Base-by-base conservation (phyloP, 2,888 invertebrate species). In the Petrolisthes cinctipes region DNA sequence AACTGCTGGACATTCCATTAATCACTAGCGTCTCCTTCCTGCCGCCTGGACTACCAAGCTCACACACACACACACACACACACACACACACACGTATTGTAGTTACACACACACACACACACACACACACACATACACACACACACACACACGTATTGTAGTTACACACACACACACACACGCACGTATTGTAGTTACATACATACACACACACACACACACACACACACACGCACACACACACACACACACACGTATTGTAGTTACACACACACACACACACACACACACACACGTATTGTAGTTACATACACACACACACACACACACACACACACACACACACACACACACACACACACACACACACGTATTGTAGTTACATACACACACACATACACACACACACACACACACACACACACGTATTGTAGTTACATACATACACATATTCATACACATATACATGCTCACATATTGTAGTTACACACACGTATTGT, bases 1-100 rank as follows among this genome's bases (percentile, higher is more conserved):
- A 82, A 73, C 78, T 79, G 83, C 83, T 84, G 87, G 87, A 87
- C 87, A 80, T 80, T 83, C 82, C 87, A 87, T 87, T 87, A 87
- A 87, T 87, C 87, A 87, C 87, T 17, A 9, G 73, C 79, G 80
- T 83, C 87, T 87, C 83, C 83, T 87, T 83, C 87, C 83, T 83
- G 83, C 83, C 73, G 83, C 87, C 87, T 83, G 83, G 81, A 87
- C 87, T 88, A 82, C 88, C 82, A 73, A 37, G 53, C 84, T 17
- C 79, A 68, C 82, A 76, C 75, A 86, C 66, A 82, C 86, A 86
- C 86, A 86, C 68, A 86, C 81, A 73, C 81, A 85, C 85, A 85
- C 81, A 85, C 71, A 85, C 73, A 80, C 80, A 53, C 68, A 54
- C 83, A 23, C 76, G n/a, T n/a, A n/a, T n/a, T n/a, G n/a, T n/a